Evolutionary conservation across 2,888 invertebrate species (phyloP), one percentile per base, ranked within the genome.

Genomic region (Penaeus monodon): DNA sequence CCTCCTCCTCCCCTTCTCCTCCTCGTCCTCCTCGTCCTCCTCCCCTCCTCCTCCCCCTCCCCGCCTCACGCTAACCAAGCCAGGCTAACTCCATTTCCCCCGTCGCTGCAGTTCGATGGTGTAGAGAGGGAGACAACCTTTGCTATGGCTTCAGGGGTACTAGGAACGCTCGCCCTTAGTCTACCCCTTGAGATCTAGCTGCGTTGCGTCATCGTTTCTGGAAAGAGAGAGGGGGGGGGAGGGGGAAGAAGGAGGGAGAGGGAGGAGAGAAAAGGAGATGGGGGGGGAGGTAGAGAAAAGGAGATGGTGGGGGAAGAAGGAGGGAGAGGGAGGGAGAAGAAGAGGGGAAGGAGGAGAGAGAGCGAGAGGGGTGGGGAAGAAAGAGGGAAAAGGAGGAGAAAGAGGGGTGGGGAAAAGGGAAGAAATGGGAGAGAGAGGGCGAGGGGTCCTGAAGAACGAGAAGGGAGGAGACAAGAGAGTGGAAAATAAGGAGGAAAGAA

Each of bases 61-160:
- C 73, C 38, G 20, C 38, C 73, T 33, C 73, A 20, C 29, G 4
- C 73, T 29, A 14, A 17, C 33, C 33, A 22, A 3, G 14, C 74
- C 33, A 33, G 29, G 20, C 33, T 20, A 33, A 74, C 44, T 38
- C 20, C 33, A 74, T 73, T 73, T 73, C 38, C 38, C 38, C 38
- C 38, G 2, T 33, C 27, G n/a, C 38, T 73, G 33, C 38, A 73
- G 33, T 73, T 73, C 24, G 17, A 33, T 38, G 33, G 33, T 73
- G 73, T 73, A 38, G 33, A 22, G 38, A 38, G 33, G 73, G 33
- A 12, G 73, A 73, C 33, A 73, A 38, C 57, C 57, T 57, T 17
- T 57, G 57, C 57, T 57, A 57, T 57, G 57, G 73, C 38, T 73
- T 73, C 33, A 33, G 73, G 38, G 73, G 73, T 38, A 73, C 73